Conservation (phyloP, 1,140 invertebrate species). For the Lasioglossum baleicum region DNA sequence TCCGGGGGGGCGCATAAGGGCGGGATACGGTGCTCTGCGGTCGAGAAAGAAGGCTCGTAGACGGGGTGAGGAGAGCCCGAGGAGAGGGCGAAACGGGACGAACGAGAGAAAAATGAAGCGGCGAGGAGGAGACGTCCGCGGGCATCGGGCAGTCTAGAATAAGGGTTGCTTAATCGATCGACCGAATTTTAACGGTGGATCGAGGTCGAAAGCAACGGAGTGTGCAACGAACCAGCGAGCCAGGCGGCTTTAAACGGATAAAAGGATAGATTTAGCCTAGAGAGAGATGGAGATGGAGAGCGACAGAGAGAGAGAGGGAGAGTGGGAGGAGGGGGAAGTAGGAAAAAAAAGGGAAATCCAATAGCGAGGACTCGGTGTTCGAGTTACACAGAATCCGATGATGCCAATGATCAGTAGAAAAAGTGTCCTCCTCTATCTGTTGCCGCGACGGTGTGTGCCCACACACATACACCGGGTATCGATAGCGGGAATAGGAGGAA, state of each 20-base stretch:
- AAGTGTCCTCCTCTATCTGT: background rate
- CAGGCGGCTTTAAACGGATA: conserved; percentile 20
- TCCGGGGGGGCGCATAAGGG: no score
- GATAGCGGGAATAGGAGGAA: background rate
- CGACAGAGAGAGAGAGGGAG: background rate
- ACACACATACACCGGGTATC: background rate
- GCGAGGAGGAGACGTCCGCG: conserved; percentile 33
- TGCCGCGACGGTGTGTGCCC: background rate
- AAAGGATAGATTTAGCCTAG: conserved; percentile 5
- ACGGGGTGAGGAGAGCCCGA: no score
- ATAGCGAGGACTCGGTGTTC: background rate
- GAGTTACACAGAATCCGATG: background rate
- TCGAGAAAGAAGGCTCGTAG: no score
- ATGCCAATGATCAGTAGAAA: background rate
- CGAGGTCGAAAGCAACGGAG: conserved; percentile 62
- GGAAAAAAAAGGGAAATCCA: background rate
- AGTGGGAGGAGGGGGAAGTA: background rate
- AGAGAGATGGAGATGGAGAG: background rate
- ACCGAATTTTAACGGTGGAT: conserved; percentile 62
- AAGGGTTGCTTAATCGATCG: conserved; percentile 64
- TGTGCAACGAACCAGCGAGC: conserved; percentile 27
- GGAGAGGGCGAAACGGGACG: background rate
- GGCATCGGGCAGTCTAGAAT: conserved; percentile 47
- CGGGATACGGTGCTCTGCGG: no score
- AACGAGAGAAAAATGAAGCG: background rate